Conservation (phyloP, 1,140 invertebrate species). For the Ptiloglossa arizonensis region DNA sequence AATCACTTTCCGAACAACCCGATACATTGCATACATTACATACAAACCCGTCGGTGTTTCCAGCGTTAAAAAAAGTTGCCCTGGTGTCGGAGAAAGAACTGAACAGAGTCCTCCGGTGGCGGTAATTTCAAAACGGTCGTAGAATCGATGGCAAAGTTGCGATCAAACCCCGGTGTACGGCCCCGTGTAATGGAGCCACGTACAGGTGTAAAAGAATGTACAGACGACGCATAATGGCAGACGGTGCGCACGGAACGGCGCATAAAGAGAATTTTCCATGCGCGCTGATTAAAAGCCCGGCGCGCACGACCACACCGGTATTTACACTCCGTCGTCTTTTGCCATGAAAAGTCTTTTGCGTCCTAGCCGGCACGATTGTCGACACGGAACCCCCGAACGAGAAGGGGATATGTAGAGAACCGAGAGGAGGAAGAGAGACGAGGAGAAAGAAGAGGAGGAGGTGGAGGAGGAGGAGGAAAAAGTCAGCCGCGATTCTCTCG, state of each 20-base stretch:
- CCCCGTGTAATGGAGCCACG: neutral
- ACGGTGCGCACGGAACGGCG: conserved; percentile 8
- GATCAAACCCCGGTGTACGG: neutral
- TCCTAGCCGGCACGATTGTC: conserved; percentile 28
- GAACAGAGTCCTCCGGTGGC: no score
- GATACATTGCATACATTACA: no score
- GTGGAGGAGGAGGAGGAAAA: conserved; percentile 4
- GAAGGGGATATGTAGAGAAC: conserved; percentile 33
- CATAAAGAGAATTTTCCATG: conserved; percentile 52
- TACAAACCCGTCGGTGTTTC: no score
- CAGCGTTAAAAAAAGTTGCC: no score
- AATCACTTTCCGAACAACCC: no score
- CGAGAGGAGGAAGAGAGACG: no score
- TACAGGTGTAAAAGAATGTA: conserved; percentile 21
- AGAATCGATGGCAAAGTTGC: neutral
- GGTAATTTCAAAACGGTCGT: no score
- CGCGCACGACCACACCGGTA: conserved; percentile 48
- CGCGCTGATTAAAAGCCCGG: conserved; percentile 66
- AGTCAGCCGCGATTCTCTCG: conserved; percentile 13
- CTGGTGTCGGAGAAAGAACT: no score
- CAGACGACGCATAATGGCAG: conserved; percentile 32
- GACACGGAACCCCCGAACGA: neutral
- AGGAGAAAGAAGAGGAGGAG: no score
- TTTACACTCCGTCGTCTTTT: conserved; percentile 59
- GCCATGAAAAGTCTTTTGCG: conserved; percentile 21